Evolutionary conservation across 2,888 invertebrate species (phyloP), one percentile per base, ranked within the genome.

Genomic region (Drosophila lacicola): DNA sequence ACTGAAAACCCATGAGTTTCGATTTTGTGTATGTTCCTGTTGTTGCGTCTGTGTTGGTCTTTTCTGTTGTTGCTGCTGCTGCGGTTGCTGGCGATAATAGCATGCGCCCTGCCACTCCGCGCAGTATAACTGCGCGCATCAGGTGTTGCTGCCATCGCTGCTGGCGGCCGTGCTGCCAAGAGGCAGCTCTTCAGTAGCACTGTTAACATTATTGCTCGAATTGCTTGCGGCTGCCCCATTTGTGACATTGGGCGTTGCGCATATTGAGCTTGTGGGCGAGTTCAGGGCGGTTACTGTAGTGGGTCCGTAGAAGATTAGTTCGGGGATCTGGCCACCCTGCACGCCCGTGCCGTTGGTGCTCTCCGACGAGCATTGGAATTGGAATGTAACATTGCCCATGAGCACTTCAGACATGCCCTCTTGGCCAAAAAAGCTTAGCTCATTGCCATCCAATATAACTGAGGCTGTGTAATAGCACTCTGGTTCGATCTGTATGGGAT

Each of bases 331-430:
- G 44, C 98, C 98, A 49, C 98, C 98, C 93, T 98, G 98, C 4
- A 98, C 98, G 9, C 98, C 98, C 1, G 98, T 99, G 50, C 98
- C 98, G 90, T 99, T 99, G 60, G 98, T 99, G 93, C 98, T 98
- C 91, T 98, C 98, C 6, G 98, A 97, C 56, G 98, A 98, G 93
- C 98, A 98, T 93, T 98, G 98, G 93, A 98, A 99, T 93, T 98
- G 98, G 93, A 98, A 98, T 73, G 97, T 98, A 63, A 98, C 98
- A 90, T 96, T 96, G 4, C 98, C 98, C 92, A 97, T 96, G 61
- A 96, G 96, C 45, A 98, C 97, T 93, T 98, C 98, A 88, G 97
- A 97, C 94, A 98, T 95, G 21, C 98, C 98, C 93, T 99, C 98
- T 92, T 98, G 98, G 6, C 98, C 98, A 92, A 98, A 99, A 92